Evolutionary conservation across 1,140 invertebrate genomes (phyloP).

Genomic region (Drosophila nigromelanica): DNA sequence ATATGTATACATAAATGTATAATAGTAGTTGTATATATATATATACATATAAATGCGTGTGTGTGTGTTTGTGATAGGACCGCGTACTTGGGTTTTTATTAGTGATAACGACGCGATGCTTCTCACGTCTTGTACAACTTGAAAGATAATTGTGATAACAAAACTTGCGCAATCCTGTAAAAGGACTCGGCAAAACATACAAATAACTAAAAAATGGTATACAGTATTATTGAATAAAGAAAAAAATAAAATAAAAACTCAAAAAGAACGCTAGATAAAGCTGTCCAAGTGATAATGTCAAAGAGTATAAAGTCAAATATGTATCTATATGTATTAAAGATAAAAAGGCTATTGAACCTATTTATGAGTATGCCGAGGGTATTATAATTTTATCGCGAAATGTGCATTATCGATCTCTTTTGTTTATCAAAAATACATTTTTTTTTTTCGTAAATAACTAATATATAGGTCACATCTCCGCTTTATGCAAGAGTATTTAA

Average conservation of each 20-base stretch:
- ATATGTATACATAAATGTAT: not conserved
- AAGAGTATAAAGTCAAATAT: slow-evolving; percentile 3
- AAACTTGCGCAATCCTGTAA: slow-evolving; percentile 15
- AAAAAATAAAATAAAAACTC: not conserved
- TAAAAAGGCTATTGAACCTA: not conserved
- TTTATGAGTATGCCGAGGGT: too few species aligned
- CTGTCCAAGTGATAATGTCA: slow-evolving; percentile 2
- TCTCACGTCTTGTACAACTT: slow-evolving; percentile 22
- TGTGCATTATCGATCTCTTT: too few species aligned
- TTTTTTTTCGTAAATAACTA: too few species aligned
- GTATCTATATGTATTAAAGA: not conserved
- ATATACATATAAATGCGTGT: not conserved
- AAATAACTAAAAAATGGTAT: not conserved
- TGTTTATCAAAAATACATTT: too few species aligned
- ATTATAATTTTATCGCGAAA: too few species aligned
- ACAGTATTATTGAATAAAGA: too few species aligned
- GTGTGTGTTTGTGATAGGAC: slow-evolving; percentile 2
- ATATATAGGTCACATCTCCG: too few species aligned
- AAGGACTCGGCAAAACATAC: not conserved
- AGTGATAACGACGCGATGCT: slow-evolving; percentile 32
- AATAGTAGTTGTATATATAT: slow-evolving; percentile 1
- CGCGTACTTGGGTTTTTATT: not conserved
- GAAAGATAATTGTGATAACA: slow-evolving; percentile 35
- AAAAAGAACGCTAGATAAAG: not conserved
- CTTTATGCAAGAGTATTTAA: too few species aligned